Conservation (phyloP, 2,113 vertebrate genomes). For the Galemys pyrenaicus region DNA sequence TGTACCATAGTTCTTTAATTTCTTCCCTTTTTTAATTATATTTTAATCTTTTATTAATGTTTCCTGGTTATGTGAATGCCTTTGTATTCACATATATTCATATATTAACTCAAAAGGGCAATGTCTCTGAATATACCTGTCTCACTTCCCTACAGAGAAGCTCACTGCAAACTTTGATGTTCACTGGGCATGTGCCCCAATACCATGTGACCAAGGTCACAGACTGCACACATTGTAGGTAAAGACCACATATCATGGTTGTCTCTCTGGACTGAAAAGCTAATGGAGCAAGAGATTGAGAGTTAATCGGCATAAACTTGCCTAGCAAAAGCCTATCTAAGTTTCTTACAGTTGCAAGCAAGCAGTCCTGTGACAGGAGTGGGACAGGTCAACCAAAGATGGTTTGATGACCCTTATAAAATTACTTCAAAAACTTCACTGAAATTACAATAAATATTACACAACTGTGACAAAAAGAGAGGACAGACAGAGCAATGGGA, state of each 20-base stretch:
- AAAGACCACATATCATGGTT: not conserved
- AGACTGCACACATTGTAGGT: not conserved
- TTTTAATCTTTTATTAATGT: not conserved
- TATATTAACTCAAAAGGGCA: not conserved
- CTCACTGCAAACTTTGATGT: not conserved
- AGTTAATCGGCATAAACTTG: not conserved
- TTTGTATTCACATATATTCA: not conserved
- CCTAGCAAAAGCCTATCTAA: not conserved
- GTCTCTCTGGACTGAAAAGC: not conserved
- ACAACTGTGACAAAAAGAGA: not conserved
- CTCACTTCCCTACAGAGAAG: not conserved
- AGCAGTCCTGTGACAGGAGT: not conserved
- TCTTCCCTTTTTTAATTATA: not conserved
- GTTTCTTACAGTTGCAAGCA: not conserved
- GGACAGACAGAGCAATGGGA: not conserved
- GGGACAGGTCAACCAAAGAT: not conserved
- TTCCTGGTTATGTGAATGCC: not conserved
- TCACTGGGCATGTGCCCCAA: not conserved
- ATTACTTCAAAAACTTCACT: not conserved
- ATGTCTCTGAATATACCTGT: not conserved
- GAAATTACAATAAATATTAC: not conserved
- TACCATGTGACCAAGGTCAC: not conserved
- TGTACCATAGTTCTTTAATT: too few relatives aligned
- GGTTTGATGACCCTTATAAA: not conserved
- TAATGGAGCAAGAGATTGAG: not conserved